Conservation (phyloP, 2,888 invertebrate genomes). For the Crocallis elinguaria region DNA sequence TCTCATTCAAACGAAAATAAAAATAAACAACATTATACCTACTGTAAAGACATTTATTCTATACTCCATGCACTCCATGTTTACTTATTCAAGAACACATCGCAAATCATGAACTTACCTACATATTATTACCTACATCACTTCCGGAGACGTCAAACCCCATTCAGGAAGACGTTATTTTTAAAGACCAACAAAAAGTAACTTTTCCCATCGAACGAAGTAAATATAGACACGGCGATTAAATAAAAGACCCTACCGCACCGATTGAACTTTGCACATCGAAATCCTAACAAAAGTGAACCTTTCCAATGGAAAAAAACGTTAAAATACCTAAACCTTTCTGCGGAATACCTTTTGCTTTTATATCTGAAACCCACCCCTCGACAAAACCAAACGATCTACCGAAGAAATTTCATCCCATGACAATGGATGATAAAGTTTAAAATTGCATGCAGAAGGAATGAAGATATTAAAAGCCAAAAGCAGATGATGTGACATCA, state of each 20-base stretch:
- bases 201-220: conserved; percentile 13
- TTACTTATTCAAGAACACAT: too few species aligned
- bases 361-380: conserved; percentile 25
- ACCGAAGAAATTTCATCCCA: conserved; percentile 6
- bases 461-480: conserved; percentile 25
- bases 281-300: conserved; percentile 43
- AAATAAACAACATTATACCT: too few species aligned
- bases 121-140: too few species aligned
- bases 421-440: conserved; percentile 1
- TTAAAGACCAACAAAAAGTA: background rate
- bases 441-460: conserved; percentile 7
- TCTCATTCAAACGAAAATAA: too few species aligned
- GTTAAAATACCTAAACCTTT: conserved; percentile 33
- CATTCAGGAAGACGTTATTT: background rate
- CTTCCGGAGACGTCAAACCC: background rate
- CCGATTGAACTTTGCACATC: conserved; percentile 40
- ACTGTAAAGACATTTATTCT: too few species aligned
- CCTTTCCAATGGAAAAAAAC: conserved; percentile 30
- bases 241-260: conserved; percentile 28
- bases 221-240: conserved; percentile 33
- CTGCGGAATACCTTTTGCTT: conserved; percentile 37
- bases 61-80: too few species aligned
- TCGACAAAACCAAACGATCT: background rate
- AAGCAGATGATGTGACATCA: conserved; percentile 54
- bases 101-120: too few species aligned